Base-by-base conservation (phyloP, 2,797 vertebrate species). In the Mus spretus region DNA sequence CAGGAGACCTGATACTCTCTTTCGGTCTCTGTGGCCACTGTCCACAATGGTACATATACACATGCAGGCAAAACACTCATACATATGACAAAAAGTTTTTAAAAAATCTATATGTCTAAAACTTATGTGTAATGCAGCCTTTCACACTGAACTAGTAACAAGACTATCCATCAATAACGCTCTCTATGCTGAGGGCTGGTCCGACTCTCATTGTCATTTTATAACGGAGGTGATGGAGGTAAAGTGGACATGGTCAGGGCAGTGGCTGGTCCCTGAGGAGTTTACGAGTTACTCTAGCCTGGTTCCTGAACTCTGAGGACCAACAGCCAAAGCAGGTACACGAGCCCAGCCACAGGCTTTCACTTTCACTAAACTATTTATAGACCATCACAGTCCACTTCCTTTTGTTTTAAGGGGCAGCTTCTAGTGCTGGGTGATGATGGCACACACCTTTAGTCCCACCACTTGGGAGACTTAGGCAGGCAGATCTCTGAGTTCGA, bases 211-310 rank as follows among this genome's bases (percentile, higher is more conserved):
- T 0, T 61, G 40, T 50, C 34, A 47, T n/a, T 55, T 83, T 67
- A 67, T 6, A 77, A 89, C 34, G 0, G 22, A 84, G 70, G 81
- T 11, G 19, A 10, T 40, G 28, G 65, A 22, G 15, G 44, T 19
- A 31, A 65, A 61, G 44, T 10, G 31, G 34, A 40, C 53, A 34
- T 37, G 44, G 22, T 28, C 12, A 31, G 31, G 34, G 61, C 26
- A 2, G 17, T 1, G 12, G 26, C 2, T 0, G 14, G 22, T 0
- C 7, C 17, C 40, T 3, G 12, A 55, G 47, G 4, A 31, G 34
- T 20, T 12, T 12, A 55, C 2, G 19, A 9, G 3, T 12, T 28
- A 34, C 13, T 17, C 61, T 55, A 19, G 65, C 57, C 37, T 1
- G 0, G 24, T 15, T 83, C 57, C 93, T 8, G 0, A 75, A 37